These are phyloP conservation scores for Frankliniella fusca DNA, from an alignment of 2,888 invertebrate species.

Conservation along the genomic window DNA sequence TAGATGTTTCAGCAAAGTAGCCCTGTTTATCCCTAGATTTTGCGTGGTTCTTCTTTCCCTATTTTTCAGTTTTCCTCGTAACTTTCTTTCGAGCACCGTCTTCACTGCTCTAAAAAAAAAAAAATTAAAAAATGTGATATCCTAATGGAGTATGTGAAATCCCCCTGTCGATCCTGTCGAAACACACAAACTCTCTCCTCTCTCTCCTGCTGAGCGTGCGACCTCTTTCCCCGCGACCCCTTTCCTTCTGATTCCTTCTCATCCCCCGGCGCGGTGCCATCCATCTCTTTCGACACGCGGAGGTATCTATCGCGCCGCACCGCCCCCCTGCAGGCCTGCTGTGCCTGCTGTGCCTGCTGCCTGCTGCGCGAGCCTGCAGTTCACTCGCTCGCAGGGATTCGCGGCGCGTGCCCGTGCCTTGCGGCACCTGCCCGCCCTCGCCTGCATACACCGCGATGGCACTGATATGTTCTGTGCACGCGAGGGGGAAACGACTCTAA, in stretches of 20 bases:
- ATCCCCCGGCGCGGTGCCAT: neutral
- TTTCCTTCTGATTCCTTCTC: neutral
- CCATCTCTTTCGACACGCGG: neutral
- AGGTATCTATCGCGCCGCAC: conserved; percentile 7
- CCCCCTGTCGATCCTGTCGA: too few species aligned
- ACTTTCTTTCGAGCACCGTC: too few species aligned
- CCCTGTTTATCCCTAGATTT: too few species aligned
- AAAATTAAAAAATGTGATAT: neutral
- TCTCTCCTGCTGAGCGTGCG: neutral
- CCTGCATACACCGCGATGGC: neutral
- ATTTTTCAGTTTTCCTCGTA: too few species aligned
- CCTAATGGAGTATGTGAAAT: neutral
- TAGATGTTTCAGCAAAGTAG: too few species aligned
- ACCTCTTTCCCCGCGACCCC: neutral
- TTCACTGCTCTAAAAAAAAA: neutral
- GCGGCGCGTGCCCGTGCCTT: neutral
- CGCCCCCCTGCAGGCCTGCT: too few species aligned
- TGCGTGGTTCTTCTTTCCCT: too few species aligned
- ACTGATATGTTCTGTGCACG: too few species aligned
- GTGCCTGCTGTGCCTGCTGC: too few species aligned
- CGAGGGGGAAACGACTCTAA: too few species aligned
- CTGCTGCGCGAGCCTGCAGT: too few species aligned
- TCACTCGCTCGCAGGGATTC: neutral
- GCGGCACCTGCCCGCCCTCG: neutral
- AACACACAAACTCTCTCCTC: too few species aligned